Evolutionary conservation across 2,797 vertebrate species (phyloP).

Genomic region (Halcyon badia): DNA sequence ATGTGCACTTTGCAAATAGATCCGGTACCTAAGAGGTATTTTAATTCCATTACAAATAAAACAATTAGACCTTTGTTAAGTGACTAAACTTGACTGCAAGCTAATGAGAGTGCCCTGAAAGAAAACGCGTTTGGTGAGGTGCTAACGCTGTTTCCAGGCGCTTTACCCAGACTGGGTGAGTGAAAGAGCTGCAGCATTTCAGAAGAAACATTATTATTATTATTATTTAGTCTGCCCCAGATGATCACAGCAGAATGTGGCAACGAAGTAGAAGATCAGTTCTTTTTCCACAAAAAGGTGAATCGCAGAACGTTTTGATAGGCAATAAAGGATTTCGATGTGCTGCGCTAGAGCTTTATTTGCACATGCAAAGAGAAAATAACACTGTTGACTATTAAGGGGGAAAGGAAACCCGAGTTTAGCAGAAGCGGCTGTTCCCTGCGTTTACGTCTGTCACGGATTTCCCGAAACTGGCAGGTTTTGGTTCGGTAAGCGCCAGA

Average conservation of each 20-base stretch:
- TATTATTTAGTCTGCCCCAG: background rate
- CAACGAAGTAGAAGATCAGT: background rate
- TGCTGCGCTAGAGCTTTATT: background rate
- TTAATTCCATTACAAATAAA: conserved; percentile 32
- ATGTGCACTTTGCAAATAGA: background rate
- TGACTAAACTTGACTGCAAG: background rate
- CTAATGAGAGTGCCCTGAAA: background rate
- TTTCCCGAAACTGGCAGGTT: background rate
- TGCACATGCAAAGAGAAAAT: background rate
- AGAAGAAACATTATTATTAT: background rate
- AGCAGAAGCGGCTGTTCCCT: background rate
- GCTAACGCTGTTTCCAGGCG: background rate
- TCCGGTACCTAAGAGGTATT: background rate
- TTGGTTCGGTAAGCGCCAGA: background rate
- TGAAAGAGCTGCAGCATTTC: background rate
- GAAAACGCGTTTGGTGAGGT: background rate
- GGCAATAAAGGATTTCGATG: background rate
- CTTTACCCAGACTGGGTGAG: background rate
- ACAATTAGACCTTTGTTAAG: conserved; percentile 37
- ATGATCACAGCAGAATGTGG: background rate
- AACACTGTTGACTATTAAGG: accelerated
- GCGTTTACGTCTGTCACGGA: background rate
- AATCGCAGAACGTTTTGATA: background rate
- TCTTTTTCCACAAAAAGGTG: background rate
- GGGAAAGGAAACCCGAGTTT: background rate